Evolutionary conservation across 2,113 vertebrate species (phyloP).

Genomic region (Enhydra lutris): DNA sequence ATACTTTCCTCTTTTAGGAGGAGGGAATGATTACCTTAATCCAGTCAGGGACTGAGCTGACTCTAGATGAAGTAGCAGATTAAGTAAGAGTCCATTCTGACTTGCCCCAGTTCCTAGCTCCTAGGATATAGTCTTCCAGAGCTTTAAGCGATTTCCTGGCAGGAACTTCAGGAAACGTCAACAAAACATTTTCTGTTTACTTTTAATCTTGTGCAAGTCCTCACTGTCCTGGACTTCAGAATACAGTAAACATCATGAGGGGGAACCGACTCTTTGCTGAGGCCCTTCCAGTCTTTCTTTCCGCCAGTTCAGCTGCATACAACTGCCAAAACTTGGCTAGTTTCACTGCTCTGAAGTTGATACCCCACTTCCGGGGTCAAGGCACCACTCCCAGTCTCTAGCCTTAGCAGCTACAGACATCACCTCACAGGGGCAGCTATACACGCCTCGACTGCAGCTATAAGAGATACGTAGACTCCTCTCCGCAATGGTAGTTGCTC

Average conservation of each 20-base stretch:
- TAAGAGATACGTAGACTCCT: background rate
- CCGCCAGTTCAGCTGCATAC: accelerated
- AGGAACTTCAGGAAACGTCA: background rate
- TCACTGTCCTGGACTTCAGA: background rate
- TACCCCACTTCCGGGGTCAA: background rate
- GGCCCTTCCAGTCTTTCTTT: background rate
- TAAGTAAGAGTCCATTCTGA: background rate
- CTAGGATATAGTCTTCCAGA: background rate
- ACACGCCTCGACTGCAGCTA: too few relatives aligned
- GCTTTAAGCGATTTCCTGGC: background rate
- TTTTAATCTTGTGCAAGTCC: background rate
- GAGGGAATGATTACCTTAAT: background rate
- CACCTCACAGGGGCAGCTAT: background rate
- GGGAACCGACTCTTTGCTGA: background rate
- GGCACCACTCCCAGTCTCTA: background rate
- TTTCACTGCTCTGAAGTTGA: background rate
- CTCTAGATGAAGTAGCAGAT: background rate
- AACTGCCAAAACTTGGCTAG: background rate
- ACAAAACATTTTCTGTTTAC: background rate
- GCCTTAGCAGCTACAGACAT: background rate
- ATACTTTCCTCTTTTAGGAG: background rate
- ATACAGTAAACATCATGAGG: background rate
- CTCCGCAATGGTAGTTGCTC: background rate
- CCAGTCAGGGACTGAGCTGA: background rate
- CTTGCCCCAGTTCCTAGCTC: background rate